Conservation (phyloP, 2,113 vertebrate genomes). For the Pseudopipra pipra region DNA sequence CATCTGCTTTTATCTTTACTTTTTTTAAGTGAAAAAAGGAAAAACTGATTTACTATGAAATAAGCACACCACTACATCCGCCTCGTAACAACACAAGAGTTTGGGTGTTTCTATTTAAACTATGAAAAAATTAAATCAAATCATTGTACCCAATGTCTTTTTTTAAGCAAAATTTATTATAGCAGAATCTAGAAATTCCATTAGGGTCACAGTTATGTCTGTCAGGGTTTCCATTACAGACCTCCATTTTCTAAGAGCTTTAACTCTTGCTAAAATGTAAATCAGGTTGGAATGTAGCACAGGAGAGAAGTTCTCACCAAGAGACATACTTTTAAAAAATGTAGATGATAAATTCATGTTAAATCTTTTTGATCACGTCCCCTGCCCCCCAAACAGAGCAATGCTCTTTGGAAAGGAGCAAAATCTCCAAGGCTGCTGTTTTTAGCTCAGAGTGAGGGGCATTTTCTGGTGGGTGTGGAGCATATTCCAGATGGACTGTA, state of each 20-base stretch:
- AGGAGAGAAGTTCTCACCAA: constrained; percentile 37
- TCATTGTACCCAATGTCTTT: not conserved
- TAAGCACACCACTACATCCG: constrained; percentile 27
- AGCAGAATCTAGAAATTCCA: constrained; percentile 32
- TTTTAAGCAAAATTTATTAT: constrained; percentile 11
- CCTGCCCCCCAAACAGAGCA: not conserved
- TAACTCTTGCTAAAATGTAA: constrained; percentile 45
- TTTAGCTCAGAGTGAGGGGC: constrained; percentile 2
- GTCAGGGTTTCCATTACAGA: not conserved
- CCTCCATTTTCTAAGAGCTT: constrained; percentile 24
- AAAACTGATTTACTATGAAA: constrained; percentile 2
- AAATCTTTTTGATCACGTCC: constrained; percentile 5
- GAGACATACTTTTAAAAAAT: constrained; percentile 48
- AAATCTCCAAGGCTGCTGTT: not conserved
- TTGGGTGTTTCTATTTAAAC: not conserved
- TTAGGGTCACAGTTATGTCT: constrained; percentile 47
- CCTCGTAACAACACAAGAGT: constrained; percentile 13
- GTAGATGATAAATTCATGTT: constrained; percentile 46
- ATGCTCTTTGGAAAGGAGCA: constrained; percentile 2
- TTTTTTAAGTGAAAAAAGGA: not conserved
- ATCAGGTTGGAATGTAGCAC: constrained; percentile 33
- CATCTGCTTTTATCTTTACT: constrained; percentile 34
- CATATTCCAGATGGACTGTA: not conserved
- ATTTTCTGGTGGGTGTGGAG: constrained; percentile 25
- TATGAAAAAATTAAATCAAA: not conserved